phyloP scores from a whole-genome alignment of 2,888 invertebrate species.

The Sarcophaga rosellei region DNA sequence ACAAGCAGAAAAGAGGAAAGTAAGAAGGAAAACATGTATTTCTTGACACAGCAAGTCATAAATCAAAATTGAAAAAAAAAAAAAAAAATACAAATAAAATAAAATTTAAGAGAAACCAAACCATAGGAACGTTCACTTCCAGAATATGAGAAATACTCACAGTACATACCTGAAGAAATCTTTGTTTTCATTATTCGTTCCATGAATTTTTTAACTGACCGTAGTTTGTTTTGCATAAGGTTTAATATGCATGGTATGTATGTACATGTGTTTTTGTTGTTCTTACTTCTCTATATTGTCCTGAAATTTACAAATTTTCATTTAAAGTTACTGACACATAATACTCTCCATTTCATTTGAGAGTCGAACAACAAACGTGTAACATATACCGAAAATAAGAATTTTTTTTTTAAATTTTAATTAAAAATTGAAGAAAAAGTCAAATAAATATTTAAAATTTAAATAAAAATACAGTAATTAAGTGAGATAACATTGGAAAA shows the following conservation, averaged over 20 bases:
- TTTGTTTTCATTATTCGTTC: constrained; percentile 68
- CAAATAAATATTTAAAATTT: background rate
- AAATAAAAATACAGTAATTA: background rate
- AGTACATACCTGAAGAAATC: constrained; percentile 51
- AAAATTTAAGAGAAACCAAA: no score
- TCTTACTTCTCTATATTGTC: constrained; percentile 3
- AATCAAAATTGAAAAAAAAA: constrained; percentile 54
- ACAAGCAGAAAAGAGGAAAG: constrained; percentile 19
- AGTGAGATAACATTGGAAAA: constrained; percentile 24
- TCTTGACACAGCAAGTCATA: constrained; percentile 44
- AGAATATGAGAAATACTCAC: constrained; percentile 25
- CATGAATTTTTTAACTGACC: constrained; percentile 70
- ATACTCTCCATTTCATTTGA: constrained; percentile 57
- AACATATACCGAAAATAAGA: constrained; percentile 36
- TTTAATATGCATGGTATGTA: background rate
- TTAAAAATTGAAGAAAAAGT: constrained; percentile 11
- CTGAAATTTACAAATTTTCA: constrained; percentile 30
- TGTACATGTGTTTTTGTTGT: background rate
- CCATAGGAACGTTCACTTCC: background rate
- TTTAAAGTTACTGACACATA: constrained; percentile 34
- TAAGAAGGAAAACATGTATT: constrained; percentile 29
- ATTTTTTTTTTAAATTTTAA: constrained; percentile 3
- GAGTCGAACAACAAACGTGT: constrained; percentile 56
- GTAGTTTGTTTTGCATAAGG: constrained; percentile 26
- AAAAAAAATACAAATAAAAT: background rate